phyloP scores from a whole-genome alignment of 2,888 invertebrate genomes.

The Keiferia lycopersicella region DNA sequence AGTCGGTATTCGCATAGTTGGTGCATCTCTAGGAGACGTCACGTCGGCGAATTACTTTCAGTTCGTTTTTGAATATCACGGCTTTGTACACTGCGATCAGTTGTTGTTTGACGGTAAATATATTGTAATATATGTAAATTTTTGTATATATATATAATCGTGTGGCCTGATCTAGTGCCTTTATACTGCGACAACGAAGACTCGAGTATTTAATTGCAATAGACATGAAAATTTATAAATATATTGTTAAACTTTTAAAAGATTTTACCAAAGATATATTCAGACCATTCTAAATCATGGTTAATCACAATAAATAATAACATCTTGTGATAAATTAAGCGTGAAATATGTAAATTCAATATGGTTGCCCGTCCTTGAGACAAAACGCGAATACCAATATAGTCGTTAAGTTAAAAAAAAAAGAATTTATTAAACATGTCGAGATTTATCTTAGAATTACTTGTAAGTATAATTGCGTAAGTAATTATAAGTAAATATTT shows the following conservation, averaged over 20 bases:
- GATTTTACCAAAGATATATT: constrained; percentile 51
- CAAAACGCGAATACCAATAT: constrained; percentile 65
- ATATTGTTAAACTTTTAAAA: constrained; percentile 21
- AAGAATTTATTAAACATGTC: constrained; percentile 72
- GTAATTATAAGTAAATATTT: constrained; percentile 76
- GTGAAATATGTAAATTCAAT: constrained; percentile 8
- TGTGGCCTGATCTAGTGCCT: constrained; percentile 43
- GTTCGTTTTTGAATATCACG: background rate
- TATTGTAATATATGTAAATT: constrained; percentile 24
- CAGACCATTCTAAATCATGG: constrained; percentile 24
- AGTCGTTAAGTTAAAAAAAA: constrained; percentile 64
- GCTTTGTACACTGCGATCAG: constrained; percentile 13
- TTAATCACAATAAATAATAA: constrained; percentile 24
- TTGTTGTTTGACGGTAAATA: background rate
- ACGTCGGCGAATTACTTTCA: background rate
- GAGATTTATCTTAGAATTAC: constrained; percentile 75
- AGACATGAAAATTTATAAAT: constrained; percentile 17
- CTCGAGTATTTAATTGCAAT: constrained; percentile 18
- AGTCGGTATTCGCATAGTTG: no score
- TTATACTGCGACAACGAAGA: constrained; percentile 31
- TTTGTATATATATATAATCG: constrained; percentile 31
- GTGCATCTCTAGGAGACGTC: no score
- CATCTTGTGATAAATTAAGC: background rate
- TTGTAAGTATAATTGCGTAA: constrained; percentile 72
- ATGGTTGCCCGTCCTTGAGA: constrained; percentile 51